Evolutionary conservation across 1,140 invertebrate species (phyloP).

Genomic region (Phymastichus coffea): DNA sequence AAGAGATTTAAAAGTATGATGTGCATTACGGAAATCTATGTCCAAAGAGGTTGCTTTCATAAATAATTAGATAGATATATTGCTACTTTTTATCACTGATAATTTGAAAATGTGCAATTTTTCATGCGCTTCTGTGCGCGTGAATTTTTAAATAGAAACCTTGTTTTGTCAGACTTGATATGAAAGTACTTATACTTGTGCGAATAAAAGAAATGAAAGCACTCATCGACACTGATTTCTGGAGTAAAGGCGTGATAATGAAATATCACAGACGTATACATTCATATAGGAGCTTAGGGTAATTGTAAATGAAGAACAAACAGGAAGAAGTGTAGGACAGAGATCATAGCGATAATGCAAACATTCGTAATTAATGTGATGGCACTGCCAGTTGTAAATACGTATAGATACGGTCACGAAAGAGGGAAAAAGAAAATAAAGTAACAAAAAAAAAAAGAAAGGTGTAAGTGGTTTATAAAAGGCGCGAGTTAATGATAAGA

Average conservation of each 20-base stretch:
- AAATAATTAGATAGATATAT: too few species aligned
- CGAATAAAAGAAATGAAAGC: too few species aligned
- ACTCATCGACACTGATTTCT: constrained; percentile 1
- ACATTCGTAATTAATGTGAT: constrained; percentile 17
- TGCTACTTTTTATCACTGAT: too few species aligned
- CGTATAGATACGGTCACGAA: constrained; percentile 21
- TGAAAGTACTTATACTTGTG: too few species aligned
- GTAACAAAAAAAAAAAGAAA: constrained; percentile 12
- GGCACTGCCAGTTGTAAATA: constrained; percentile 25
- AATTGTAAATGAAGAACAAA: constrained; percentile 6
- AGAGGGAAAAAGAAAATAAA: constrained; percentile 14
- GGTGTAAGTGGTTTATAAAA: constrained; percentile 12
- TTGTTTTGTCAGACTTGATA: too few species aligned
- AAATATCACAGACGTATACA: constrained; percentile 10
- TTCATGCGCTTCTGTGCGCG: too few species aligned
- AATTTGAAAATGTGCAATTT: too few species aligned
- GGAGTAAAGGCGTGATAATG: neutral
- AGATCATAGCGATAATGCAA: neutral
- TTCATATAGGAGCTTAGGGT: constrained; percentile 18
- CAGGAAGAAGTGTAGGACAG: neutral
- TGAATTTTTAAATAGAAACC: too few species aligned
- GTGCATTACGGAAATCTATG: too few species aligned
- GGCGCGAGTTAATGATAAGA: constrained; percentile 8
- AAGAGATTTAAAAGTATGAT: too few species aligned
- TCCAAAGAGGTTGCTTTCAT: too few species aligned